phyloP scores from a whole-genome alignment of 1,140 invertebrate species.

The Saccostrea echinata region DNA sequence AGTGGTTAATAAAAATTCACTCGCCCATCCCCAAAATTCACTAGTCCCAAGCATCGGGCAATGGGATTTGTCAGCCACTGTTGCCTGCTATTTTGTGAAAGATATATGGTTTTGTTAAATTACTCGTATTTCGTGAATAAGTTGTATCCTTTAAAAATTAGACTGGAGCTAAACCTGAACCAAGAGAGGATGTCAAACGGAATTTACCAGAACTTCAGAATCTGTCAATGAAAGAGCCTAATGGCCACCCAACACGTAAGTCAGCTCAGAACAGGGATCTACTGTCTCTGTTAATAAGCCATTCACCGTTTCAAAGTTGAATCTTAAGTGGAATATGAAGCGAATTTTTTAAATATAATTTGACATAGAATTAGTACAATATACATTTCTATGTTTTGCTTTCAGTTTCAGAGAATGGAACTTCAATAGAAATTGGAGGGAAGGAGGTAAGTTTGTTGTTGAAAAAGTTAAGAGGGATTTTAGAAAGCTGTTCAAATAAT shows the following conservation, averaged over 20 bases:
- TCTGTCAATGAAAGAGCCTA: neutral
- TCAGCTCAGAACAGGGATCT: neutral
- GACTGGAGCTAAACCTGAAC: slow-evolving; percentile 1
- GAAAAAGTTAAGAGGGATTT: neutral
- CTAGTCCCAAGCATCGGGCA: no score
- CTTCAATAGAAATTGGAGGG: slow-evolving; percentile 38
- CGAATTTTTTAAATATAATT: neutral
- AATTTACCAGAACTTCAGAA: neutral
- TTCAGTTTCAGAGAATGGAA: slow-evolving; percentile 40
- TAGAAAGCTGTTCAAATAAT: no score
- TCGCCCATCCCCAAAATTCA: no score
- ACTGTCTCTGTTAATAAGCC: neutral
- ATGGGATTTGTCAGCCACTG: no score
- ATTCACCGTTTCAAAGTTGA: neutral
- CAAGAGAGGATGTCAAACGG: neutral
- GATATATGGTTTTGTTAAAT: neutral
- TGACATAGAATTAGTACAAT: neutral
- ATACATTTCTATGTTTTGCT: neutral
- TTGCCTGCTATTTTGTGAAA: no score
- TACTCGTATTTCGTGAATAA: neutral
- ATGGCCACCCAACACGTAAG: slow-evolving; percentile 36
- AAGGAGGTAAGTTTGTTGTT: slow-evolving; percentile 32
- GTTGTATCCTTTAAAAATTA: neutral
- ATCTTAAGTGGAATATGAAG: neutral
- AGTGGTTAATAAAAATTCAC: no score